Evolutionary conservation across 2,113 vertebrate genomes (phyloP).

Genomic region (Ciconia boyciana): DNA sequence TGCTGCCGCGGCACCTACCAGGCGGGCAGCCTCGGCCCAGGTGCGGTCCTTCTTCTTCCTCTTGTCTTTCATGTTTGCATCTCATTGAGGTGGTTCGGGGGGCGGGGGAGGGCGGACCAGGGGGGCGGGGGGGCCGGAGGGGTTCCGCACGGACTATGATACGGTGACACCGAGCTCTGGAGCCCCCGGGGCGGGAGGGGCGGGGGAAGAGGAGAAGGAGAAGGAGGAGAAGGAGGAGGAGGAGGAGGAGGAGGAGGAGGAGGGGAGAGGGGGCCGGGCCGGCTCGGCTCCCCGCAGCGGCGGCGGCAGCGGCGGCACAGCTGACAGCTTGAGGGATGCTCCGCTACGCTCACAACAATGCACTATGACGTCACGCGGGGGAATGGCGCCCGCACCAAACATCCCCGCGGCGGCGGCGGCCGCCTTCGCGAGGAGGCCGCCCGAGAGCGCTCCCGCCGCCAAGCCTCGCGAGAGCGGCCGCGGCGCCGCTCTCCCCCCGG

Average conservation of each 20-base stretch:
- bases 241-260: not conserved
- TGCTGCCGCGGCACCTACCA: constrained; percentile 74
- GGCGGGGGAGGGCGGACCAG: not conserved
- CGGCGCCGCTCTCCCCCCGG: not conserved
- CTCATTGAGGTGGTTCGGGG: constrained; percentile 73
- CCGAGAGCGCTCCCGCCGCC: not conserved
- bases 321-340: constrained; percentile 66
- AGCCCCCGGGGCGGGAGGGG: constrained; percentile 18
- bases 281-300: not conserved
- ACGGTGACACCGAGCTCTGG: not conserved
- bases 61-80: constrained; percentile 87
- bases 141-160: not conserved
- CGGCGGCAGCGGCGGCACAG: constrained; percentile 29
- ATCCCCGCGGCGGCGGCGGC: not conserved
- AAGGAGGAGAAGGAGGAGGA: not conserved
- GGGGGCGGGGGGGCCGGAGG: constrained; percentile 26
- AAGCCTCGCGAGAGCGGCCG: constrained; percentile 47
- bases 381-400: constrained; percentile 59
- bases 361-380: constrained; percentile 65
- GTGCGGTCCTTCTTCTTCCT: constrained; percentile 87
- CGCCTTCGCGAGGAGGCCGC: constrained; percentile 36
- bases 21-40: constrained; percentile 85
- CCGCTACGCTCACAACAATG: constrained; percentile 69
- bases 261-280: not conserved
- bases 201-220: not conserved